Percentiles rank a stretch among this genome's conserved stretches.
Evolutionary conservation across 2,888 invertebrate species (phyloP).

Genomic region (Asteroscopus sphinx): DNA sequence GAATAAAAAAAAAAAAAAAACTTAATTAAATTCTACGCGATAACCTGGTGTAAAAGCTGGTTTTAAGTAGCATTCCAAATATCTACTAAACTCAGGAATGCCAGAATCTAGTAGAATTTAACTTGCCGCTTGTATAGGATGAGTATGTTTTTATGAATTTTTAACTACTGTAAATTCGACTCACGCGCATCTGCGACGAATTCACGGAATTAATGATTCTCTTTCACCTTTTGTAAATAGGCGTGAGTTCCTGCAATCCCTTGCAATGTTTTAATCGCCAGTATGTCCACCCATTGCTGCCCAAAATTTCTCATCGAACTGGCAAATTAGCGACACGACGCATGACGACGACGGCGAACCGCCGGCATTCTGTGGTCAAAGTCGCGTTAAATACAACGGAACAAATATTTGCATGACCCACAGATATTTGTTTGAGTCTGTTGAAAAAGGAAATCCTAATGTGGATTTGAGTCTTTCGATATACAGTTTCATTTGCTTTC

Average conservation of each 20-base stretch:
- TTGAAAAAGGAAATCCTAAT: conserved; percentile 22
- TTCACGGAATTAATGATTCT: conserved; percentile 7
- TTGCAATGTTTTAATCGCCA: not conserved
- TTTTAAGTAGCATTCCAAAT: conserved; percentile 17
- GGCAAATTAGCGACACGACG: not conserved
- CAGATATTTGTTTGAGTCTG: conserved; percentile 37
- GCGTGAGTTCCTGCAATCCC: no score
- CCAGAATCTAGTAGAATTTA: conserved; percentile 28
- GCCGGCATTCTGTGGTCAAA: conserved; percentile 4
- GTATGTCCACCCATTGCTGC: not conserved
- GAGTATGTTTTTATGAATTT: conserved; percentile 20
- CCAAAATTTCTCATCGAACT: not conserved
- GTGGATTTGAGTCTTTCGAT: conserved; percentile 25
- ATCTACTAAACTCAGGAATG: conserved; percentile 13
- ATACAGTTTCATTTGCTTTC: conserved; percentile 27
- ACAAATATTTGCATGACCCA: conserved; percentile 32
- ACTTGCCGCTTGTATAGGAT: conserved; percentile 26
- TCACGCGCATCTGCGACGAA: conserved; percentile 24
- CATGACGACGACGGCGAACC: no score
- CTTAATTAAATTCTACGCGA: conserved; percentile 22
- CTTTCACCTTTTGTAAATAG: conserved; percentile 16
- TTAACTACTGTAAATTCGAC: conserved; percentile 24
- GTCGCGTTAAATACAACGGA: conserved; percentile 9
- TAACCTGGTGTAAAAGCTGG: conserved; percentile 18
- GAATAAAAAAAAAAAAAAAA: conserved; percentile 16